Evolutionary conservation across 2,113 vertebrate genomes (phyloP).

Genomic region (Sylvia atricapilla): DNA sequence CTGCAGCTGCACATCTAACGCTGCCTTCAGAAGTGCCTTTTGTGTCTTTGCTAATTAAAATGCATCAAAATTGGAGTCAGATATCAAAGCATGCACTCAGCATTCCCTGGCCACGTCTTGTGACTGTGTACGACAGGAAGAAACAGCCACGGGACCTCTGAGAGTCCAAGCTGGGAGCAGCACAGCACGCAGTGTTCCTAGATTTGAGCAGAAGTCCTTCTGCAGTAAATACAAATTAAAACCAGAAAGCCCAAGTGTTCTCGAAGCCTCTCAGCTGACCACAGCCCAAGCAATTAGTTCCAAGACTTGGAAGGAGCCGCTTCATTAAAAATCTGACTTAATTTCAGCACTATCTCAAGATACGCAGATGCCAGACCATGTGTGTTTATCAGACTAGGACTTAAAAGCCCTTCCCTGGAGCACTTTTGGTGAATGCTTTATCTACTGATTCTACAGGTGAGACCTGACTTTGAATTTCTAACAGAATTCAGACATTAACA

Average conservation of each 20-base stretch:
- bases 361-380: neutral
- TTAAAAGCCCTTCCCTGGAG: slow-evolving; percentile 24
- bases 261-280: neutral
- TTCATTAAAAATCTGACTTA: slow-evolving; percentile 36
- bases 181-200: neutral
- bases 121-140: neutral
- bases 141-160: neutral
- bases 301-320: neutral
- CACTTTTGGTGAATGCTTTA: slow-evolving; percentile 12
- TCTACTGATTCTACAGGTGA: neutral
- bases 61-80: neutral
- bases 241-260: neutral
- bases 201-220: neutral
- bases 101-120: neutral
- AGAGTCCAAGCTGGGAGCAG: neutral
- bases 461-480: neutral
- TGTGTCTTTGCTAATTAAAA: neutral
- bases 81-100: neutral
- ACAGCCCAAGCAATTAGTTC: neutral
- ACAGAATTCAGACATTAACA: neutral
- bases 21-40: neutral
- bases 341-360: slow-evolving; percentile 12
- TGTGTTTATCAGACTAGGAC: neutral
- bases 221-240: slow-evolving; percentile 20
- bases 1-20: neutral